phyloP scores from a whole-genome alignment of 2,797 vertebrate species.

The Erithacus rubecula region DNA sequence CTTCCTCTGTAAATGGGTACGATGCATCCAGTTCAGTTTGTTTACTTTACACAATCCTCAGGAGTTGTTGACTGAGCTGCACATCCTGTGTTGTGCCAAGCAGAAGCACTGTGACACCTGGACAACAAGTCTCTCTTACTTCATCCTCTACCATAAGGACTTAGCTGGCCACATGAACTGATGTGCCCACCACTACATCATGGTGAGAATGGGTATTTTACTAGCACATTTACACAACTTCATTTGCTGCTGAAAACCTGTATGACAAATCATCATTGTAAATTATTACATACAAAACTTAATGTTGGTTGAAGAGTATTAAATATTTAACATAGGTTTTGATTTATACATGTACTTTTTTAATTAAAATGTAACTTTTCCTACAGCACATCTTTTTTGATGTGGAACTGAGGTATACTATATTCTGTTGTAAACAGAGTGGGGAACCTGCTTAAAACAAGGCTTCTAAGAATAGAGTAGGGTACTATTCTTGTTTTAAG shows the following conservation, averaged over 20 bases:
- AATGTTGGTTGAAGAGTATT: slow-evolving; percentile 82
- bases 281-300: slow-evolving; percentile 85
- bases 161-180: slow-evolving; percentile 74
- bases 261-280: slow-evolving; percentile 83
- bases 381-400: slow-evolving; percentile 82
- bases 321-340: slow-evolving; percentile 90
- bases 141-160: slow-evolving; percentile 72
- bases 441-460: slow-evolving; percentile 80
- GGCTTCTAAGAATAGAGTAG: slow-evolving; percentile 78
- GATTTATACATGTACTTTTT: slow-evolving; percentile 85
- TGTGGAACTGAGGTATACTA: slow-evolving; percentile 81
- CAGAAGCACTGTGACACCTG: slow-evolving; percentile 85
- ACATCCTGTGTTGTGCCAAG: slow-evolving; percentile 81
- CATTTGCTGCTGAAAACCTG: slow-evolving; percentile 86
- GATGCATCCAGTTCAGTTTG: slow-evolving; percentile 81
- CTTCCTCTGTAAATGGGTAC: slow-evolving; percentile 80
- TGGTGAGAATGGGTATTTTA: slow-evolving; percentile 74
- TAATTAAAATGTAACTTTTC: slow-evolving; percentile 80
- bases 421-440: slow-evolving; percentile 85
- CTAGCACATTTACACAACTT: slow-evolving; percentile 77
- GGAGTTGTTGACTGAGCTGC: slow-evolving; percentile 84
- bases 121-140: slow-evolving; percentile 74
- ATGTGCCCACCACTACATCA: slow-evolving; percentile 61
- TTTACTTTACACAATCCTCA: slow-evolving; percentile 86
- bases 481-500: slow-evolving; percentile 81